A percentile compares a stretch with the other conserved stretches of the same genome.
Conservation (phyloP, 2,888 invertebrate genomes). For the Caenorhabditis sp. region DNA sequence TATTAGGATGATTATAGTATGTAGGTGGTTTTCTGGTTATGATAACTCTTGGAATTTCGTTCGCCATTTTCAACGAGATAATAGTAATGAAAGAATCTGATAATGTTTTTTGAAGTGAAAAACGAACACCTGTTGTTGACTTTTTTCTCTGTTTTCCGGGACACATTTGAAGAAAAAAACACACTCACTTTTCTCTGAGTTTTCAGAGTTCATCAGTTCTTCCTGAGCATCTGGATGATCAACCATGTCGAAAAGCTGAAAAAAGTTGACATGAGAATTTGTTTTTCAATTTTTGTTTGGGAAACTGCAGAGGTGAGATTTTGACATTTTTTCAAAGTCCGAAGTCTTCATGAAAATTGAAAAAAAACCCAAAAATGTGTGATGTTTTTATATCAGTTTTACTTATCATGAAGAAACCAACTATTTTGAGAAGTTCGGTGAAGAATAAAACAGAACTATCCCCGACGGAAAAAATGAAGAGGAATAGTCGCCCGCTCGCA, state of each 20-base stretch:
- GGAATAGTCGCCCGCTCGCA: too few species aligned
- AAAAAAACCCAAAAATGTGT: too few species aligned
- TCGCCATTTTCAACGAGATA: constrained; percentile 6
- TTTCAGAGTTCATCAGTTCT: constrained; percentile 34
- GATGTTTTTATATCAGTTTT: too few species aligned
- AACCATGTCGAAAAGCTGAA: constrained; percentile 46
- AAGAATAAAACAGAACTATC: too few species aligned
- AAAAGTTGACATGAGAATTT: too few species aligned
- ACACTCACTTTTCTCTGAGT: neutral
- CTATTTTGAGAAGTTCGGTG: too few species aligned
- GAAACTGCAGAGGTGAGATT: too few species aligned
- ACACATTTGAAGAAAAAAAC: neutral
- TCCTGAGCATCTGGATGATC: constrained; percentile 43
- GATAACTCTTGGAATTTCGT: neutral
- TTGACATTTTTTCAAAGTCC: too few species aligned
- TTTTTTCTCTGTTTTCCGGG: constrained; percentile 13
- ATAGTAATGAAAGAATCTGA: neutral
- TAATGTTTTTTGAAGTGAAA: neutral
- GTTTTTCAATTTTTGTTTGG: too few species aligned
- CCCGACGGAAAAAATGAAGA: too few species aligned
- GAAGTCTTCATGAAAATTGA: too few species aligned
- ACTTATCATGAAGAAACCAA: too few species aligned
- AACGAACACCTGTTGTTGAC: neutral
- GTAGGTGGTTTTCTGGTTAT: neutral
- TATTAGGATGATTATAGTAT: neutral